phyloP scores from a whole-genome alignment of 2,888 invertebrate species.

The Gnatocerus cornutus region DNA sequence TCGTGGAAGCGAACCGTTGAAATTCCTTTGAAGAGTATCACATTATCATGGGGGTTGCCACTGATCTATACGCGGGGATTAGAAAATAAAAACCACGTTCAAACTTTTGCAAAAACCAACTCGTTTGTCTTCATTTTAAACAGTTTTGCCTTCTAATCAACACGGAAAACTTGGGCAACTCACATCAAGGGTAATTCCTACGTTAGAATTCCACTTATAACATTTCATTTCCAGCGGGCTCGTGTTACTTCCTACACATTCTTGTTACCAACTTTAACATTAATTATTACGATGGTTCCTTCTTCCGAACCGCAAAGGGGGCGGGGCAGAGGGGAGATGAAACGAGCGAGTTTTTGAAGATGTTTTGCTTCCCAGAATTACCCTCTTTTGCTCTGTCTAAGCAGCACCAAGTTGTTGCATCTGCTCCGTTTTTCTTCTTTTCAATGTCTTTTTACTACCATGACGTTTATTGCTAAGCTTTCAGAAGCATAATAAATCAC shows the following conservation, averaged over 20 bases:
- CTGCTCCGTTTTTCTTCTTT: too few species aligned
- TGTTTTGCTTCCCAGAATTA: too few species aligned
- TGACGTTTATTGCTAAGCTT: too few species aligned
- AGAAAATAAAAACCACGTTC: conserved; percentile 16
- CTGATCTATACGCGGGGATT: conserved; percentile 39
- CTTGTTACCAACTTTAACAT: conserved; percentile 14
- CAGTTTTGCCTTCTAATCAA: conserved; percentile 27
- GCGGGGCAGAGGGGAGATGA: too few species aligned
- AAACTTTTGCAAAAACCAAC: conserved; percentile 24
- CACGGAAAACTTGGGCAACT: conserved; percentile 20
- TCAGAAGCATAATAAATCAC: too few species aligned
- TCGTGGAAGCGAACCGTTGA: conserved; percentile 45
- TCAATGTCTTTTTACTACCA: too few species aligned
- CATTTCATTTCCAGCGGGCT: conserved; percentile 1
- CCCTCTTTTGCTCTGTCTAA: too few species aligned
- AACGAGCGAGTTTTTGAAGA: too few species aligned
- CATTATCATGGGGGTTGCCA: conserved; percentile 44
- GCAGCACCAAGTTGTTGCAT: too few species aligned
- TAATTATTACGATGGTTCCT: conserved; percentile 7
- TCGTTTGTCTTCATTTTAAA: conserved; percentile 21
- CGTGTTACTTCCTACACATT: conserved; percentile 6
- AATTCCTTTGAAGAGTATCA: conserved; percentile 50
- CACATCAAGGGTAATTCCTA: conserved; percentile 5
- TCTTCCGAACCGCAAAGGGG: neutral
- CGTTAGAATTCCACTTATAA: conserved; percentile 1